Evolutionary conservation across 2,797 vertebrate genomes (phyloP).

Genomic region (Paguma larvata): DNA sequence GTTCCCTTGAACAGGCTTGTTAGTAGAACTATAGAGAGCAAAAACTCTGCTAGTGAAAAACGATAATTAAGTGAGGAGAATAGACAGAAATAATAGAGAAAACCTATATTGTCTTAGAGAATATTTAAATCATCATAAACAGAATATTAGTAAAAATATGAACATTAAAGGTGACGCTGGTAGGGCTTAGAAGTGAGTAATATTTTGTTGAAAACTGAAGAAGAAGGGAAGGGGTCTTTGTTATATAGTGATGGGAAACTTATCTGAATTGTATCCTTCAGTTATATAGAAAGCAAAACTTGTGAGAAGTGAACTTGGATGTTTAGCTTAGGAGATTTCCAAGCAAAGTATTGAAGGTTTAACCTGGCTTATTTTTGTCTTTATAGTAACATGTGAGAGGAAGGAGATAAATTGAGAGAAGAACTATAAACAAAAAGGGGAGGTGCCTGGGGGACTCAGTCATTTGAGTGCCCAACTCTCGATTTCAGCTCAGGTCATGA

Average conservation of each 20-base stretch:
- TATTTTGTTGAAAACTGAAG: neutral
- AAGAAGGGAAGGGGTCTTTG: neutral
- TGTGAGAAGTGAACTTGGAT: neutral
- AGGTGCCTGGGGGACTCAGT: no score
- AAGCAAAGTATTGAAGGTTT: neutral
- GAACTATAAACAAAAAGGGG: neutral
- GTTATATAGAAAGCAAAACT: neutral
- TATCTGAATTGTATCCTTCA: neutral
- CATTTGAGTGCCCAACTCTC: no score
- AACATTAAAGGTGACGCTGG: neutral
- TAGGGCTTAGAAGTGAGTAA: neutral
- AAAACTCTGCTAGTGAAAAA: neutral
- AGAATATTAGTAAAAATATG: neutral
- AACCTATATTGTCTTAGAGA: neutral
- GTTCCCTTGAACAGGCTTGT: neutral
- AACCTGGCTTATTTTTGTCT: neutral
- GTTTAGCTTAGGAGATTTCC: conserved; percentile 19
- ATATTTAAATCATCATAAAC: neutral
- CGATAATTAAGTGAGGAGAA: neutral
- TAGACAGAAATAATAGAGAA: neutral
- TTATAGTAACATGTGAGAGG: conserved; percentile 38
- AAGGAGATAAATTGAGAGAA: conserved; percentile 6
- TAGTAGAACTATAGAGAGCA: neutral
- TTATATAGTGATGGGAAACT: neutral
- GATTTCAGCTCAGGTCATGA: no score